Evolutionary conservation across 1,140 invertebrate genomes (phyloP).

Genomic region (Hydropsyche tenuis): DNA sequence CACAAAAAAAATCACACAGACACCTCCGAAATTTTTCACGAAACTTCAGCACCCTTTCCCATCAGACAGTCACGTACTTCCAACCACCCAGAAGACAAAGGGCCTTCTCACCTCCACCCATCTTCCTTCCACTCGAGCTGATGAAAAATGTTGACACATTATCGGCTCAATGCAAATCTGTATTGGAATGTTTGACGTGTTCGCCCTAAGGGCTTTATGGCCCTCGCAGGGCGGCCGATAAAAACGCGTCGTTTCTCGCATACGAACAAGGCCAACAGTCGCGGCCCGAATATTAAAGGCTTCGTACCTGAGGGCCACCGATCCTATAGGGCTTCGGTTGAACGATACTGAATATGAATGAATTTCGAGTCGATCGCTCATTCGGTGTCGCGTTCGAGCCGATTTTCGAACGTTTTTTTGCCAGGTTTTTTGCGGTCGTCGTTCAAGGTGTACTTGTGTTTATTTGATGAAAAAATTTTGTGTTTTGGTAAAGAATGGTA

Average conservation of each 20-base stretch:
- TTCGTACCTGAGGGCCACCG: slow-evolving; percentile 28
- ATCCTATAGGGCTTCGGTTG: not conserved
- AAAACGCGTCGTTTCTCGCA: slow-evolving; percentile 44
- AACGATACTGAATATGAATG: slow-evolving; percentile 45
- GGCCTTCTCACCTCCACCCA: too few species aligned
- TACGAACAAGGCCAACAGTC: slow-evolving; percentile 36
- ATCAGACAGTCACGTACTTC: too few species aligned
- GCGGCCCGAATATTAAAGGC: slow-evolving; percentile 43
- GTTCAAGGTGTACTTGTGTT: too few species aligned
- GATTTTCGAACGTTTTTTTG: too few species aligned
- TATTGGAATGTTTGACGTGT: slow-evolving; percentile 50
- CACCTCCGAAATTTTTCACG: too few species aligned
- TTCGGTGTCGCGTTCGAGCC: too few species aligned
- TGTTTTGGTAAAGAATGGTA: too few species aligned
- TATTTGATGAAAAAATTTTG: too few species aligned
- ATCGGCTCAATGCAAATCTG: slow-evolving; percentile 49
- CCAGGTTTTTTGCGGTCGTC: too few species aligned
- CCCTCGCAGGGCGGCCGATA: slow-evolving; percentile 38
- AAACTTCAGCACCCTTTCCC: too few species aligned
- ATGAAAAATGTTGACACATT: slow-evolving; percentile 50
- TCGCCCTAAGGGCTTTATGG: slow-evolving; percentile 43
- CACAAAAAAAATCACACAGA: too few species aligned
- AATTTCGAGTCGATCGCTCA: slow-evolving; percentile 25
- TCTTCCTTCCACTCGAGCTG: slow-evolving; percentile 27
- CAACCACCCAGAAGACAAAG: too few species aligned